A percentile compares a stretch with the other conserved stretches of the same genome.
Conservation (phyloP, 2,888 invertebrate species). For the Clistopyga incitator region DNA sequence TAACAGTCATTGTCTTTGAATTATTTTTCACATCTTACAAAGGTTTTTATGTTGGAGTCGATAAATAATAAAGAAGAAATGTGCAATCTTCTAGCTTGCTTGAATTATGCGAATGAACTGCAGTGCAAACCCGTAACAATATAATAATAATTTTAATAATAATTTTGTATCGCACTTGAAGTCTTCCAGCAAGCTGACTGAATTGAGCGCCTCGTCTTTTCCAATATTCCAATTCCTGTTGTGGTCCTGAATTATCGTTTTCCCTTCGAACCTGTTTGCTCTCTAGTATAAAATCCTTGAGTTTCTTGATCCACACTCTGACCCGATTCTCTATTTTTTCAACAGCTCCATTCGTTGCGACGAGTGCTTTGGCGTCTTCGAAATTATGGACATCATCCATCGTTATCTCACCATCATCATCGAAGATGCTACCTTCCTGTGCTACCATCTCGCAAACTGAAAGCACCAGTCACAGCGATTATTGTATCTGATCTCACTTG, state of each 20-base stretch:
- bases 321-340: conserved; percentile 90
- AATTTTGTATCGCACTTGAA: conserved; percentile 86
- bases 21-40: too few relatives aligned
- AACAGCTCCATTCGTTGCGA: conserved; percentile 88
- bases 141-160: too few relatives aligned
- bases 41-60: too few relatives aligned
- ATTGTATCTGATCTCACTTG: conserved; percentile 13
- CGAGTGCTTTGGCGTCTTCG: conserved; percentile 88
- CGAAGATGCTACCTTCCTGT: conserved; percentile 91
- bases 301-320: conserved; percentile 91
- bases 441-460: conserved; percentile 94
- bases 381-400: conserved; percentile 87
- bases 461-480: background rate
- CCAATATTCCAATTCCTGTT: conserved; percentile 98
- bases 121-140: too few relatives aligned
- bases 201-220: conserved; percentile 97
- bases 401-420: conserved; percentile 89
- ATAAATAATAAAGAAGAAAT: too few relatives aligned
- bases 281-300: conserved; percentile 92
- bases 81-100: background rate
- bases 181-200: conserved; percentile 92
- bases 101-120: too few relatives aligned
- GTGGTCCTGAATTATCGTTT: conserved; percentile 96
- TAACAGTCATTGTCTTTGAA: background rate
- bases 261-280: conserved; percentile 96